A percentile compares a stretch with the other conserved stretches of the same genome.
These are phyloP conservation scores for Poeciliopsis prolifica DNA, from an alignment of 2,113 vertebrate genomes.

Conservation along the genomic window DNA sequence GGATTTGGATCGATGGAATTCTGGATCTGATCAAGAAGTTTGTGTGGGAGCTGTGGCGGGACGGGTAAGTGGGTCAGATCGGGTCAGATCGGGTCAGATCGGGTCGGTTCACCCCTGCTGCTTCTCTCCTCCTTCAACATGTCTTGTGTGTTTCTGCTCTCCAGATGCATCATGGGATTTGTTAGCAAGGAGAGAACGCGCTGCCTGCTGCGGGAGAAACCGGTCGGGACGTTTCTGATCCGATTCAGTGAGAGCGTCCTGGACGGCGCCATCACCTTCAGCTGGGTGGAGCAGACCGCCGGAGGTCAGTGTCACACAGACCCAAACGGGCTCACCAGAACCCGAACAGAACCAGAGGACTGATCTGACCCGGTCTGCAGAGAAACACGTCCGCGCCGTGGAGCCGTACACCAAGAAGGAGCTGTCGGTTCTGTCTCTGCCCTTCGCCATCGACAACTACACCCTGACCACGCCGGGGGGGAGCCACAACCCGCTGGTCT, in stretches of 20 bases:
- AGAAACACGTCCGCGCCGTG: constrained; percentile 82
- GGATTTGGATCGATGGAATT: constrained; percentile 94
- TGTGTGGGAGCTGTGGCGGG: constrained; percentile 88
- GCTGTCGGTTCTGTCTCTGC: constrained; percentile 82
- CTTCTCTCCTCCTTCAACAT: not conserved
- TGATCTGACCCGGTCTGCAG: not conserved
- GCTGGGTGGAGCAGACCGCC: constrained; percentile 87
- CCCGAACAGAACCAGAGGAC: not conserved
- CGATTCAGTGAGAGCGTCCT: constrained; percentile 93
- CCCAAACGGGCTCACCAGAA: not conserved
- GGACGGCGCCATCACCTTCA: constrained; percentile 94
- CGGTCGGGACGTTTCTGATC: constrained; percentile 87
- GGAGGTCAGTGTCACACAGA: constrained; percentile 70
- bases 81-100: not conserved
- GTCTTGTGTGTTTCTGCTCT: not conserved
- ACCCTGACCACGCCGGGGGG: constrained; percentile 84
- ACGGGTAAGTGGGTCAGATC: too few species aligned
- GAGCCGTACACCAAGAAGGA: constrained; percentile 91
- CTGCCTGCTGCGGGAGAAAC: constrained; percentile 81
- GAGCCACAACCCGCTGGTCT: constrained; percentile 87
- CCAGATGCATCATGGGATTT: constrained; percentile 91
- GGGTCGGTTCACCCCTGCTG: not conserved
- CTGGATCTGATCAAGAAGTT: constrained; percentile 93
- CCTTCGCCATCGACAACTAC: constrained; percentile 86
- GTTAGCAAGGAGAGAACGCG: constrained; percentile 86